Evolutionary conservation across 92 coral and sea anemone species (phyloP), one percentile per base, ranked within the genome.

Genomic region (Phymanthus crucifer): DNA sequence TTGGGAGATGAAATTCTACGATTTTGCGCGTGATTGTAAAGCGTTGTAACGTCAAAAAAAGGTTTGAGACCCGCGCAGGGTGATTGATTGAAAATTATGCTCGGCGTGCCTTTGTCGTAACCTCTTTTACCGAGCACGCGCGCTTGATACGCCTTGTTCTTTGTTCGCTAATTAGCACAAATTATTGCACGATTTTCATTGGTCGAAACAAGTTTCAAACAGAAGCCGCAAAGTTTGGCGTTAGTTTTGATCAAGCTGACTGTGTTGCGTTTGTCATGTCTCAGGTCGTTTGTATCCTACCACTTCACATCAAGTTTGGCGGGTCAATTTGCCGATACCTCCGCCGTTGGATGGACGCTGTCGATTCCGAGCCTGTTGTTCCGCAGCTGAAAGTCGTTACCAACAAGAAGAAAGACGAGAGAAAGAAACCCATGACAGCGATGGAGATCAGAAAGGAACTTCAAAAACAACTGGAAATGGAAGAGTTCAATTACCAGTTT

Each of bases 321-420:
- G 99, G 98, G 40, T 74, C 99, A 0, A 32, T 96, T 38, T 93
- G 98, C 71, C 91, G 98, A 54, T 96, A 96, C 82, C 88, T 96
- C 18, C 90, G 93, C 82, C 93, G 91, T 7, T 96, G 99, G 99
- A 75, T 96, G 24, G 98, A 96, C 38, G 87, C 96, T 23, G 95
- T 84, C 4, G 90, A 91, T 43, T 10, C 14, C 32, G 86, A 76
- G 1, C 70, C 82, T 27, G 46, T 27, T 4, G 77, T 64, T 33
- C 12, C 66, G 2, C 76, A 64, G 24, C 82, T 76, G 26, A 32
- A 56, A 48, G 48, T 45, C 12, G 71, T 70, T 38, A 43, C 79
- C 21, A 43, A 43, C 11, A 24, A 21, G 26, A 32, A 37, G 21
- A 18, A 24, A 17, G 58, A 24, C 7, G 5, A 33, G 40, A 66